Conservation (phyloP, 2,113 vertebrate species). For the Microcebus griseorufus region DNA sequence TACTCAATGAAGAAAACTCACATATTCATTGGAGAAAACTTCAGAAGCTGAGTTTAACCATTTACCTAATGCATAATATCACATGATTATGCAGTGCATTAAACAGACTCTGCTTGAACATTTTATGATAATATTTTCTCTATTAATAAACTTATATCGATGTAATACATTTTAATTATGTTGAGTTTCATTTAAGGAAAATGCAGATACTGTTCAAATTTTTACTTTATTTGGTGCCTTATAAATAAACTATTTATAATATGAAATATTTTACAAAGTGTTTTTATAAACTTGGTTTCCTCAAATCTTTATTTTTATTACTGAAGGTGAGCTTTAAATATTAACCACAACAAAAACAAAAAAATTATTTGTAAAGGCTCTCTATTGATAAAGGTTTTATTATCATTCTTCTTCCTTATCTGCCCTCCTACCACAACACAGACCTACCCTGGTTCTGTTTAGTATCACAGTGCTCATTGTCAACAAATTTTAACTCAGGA, state of each 20-base stretch:
- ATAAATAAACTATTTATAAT: not conserved
- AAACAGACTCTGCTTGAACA: not conserved
- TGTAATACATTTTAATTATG: not conserved
- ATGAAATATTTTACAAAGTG: not conserved
- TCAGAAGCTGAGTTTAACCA: not conserved
- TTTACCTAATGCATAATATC: not conserved
- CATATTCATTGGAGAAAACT: not conserved
- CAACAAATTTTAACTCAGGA: not conserved
- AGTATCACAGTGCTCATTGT: not conserved
- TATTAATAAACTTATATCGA: not conserved
- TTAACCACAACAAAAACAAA: not conserved
- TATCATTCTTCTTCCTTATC: not conserved
- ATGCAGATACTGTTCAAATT: not conserved
- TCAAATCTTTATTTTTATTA: conserved; percentile 13
- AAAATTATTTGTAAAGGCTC: not conserved
- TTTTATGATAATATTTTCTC: not conserved
- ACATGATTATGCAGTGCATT: not conserved
- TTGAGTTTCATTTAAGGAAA: not conserved
- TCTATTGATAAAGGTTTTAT: not conserved
- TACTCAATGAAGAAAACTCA: not conserved
- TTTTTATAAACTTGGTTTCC: not conserved
- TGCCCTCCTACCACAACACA: not conserved
- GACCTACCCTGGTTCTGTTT: not conserved
- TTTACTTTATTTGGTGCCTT: not conserved
- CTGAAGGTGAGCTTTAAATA: not conserved